Percentiles rank a stretch among this genome's conserved stretches.
phyloP scores from a whole-genome alignment of 1,140 invertebrate genomes.

The Drosophila ficusphila region DNA sequence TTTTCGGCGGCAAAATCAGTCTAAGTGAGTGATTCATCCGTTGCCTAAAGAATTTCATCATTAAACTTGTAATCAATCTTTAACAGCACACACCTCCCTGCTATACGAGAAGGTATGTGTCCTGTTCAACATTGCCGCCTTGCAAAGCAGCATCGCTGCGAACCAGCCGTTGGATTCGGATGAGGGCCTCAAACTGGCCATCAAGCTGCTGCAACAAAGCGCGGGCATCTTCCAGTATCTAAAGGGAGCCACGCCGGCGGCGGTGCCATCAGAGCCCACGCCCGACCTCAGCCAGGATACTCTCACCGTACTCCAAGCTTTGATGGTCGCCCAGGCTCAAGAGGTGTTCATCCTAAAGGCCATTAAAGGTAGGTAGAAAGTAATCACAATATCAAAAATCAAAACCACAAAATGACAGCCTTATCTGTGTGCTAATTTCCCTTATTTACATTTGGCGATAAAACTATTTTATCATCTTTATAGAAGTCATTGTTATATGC shows the following conservation, averaged over 20 bases:
- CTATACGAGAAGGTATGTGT: conserved; percentile 97
- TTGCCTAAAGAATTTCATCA: conserved; percentile 1
- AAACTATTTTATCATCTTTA: background rate
- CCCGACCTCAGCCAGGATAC: conserved; percentile 97
- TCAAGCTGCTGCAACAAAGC: conserved; percentile 97
- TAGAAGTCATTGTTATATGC: background rate
- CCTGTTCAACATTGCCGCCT: conserved; percentile 98
- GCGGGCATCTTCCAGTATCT: conserved; percentile 96
- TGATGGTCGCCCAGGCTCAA: conserved; percentile 99
- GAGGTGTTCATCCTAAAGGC: conserved; percentile 98
- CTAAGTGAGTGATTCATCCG: conserved; percentile 89
- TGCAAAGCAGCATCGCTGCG: conserved; percentile 95
- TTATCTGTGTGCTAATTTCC: background rate
- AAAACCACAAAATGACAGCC: background rate
- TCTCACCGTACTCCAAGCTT: conserved; percentile 90
- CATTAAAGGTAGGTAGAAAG: conserved; percentile 89
- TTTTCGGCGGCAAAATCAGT: conserved; percentile 96
- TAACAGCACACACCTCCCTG: conserved; percentile 91
- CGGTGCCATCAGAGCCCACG: conserved; percentile 97
- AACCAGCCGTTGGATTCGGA: conserved; percentile 94
- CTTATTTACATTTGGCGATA: background rate
- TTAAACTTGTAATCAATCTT: conserved; percentile 2
- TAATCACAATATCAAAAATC: background rate
- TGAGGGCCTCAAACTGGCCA: conserved; percentile 96
- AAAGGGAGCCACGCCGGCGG: conserved; percentile 93